Conservation (phyloP, 2,113 vertebrate genomes). For the Sisor rabdophorus region DNA sequence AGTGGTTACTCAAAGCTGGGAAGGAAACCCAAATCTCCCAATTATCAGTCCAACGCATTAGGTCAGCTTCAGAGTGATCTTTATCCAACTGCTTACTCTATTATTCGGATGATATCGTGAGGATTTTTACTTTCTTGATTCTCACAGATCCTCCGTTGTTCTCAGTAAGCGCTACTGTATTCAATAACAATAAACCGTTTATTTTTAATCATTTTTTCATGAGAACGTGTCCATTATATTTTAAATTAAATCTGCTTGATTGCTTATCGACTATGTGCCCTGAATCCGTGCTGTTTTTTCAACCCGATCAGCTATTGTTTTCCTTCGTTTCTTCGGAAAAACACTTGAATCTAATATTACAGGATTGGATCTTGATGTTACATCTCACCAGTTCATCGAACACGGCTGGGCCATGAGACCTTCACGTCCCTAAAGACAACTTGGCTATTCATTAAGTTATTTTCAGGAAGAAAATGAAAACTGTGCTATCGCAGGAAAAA, state of each 20-base stretch:
- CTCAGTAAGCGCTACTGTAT: neutral
- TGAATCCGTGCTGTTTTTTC: neutral
- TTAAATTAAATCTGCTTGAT: neutral
- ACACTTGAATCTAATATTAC: neutral
- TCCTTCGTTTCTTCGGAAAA: neutral
- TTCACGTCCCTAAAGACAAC: neutral
- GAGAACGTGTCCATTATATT: neutral
- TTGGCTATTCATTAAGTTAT: neutral
- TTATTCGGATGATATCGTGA: neutral
- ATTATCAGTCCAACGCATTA: too few species aligned
- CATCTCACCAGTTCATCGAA: neutral
- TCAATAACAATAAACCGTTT: neutral
- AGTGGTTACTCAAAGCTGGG: too few species aligned
- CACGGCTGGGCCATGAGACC: slow-evolving; percentile 1
- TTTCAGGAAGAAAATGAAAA: neutral
- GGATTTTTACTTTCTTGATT: too few species aligned
- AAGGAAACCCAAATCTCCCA: too few species aligned
- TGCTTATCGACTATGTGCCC: neutral
- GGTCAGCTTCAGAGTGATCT: neutral
- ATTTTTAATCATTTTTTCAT: neutral
- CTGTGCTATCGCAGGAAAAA: neutral
- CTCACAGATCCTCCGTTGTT: too few species aligned
- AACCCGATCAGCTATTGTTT: neutral
- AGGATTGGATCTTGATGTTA: neutral
- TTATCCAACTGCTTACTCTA: neutral